Conservation (phyloP, 2,797 vertebrate genomes). For the Rhabdophis nuchalis region DNA sequence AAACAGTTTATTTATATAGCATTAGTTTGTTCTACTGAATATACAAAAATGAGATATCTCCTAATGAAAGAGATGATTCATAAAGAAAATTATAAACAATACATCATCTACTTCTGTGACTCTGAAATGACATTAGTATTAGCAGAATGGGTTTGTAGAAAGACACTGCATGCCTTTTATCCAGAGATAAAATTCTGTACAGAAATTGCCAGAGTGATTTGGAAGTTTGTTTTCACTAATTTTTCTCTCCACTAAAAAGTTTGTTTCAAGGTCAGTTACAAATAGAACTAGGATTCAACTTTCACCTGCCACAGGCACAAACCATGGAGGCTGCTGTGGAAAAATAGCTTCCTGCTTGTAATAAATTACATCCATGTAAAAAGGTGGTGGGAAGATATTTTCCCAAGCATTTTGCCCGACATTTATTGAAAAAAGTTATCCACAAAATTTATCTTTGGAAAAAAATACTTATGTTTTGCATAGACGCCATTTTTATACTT, state of each 20-base stretch:
- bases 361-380: not conserved
- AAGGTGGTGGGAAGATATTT: not conserved
- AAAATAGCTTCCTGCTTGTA: not conserved
- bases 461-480: not conserved
- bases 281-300: slow-evolving; percentile 35
- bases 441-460: not conserved
- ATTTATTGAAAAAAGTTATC: not conserved
- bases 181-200: slow-evolving; percentile 1
- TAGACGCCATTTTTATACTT: not conserved
- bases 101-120: not conserved
- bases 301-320: not conserved
- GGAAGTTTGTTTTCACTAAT: slow-evolving; percentile 8
- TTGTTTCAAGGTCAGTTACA: slow-evolving; percentile 15
- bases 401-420: not conserved
- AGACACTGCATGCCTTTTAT: slow-evolving; percentile 2
- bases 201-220: not conserved
- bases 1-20: not conserved
- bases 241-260: slow-evolving; percentile 36
- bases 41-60: not conserved
- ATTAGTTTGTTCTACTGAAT: not conserved
- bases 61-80: slow-evolving; percentile 3
- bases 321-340: slow-evolving; percentile 25
- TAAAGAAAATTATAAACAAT: not conserved
- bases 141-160: not conserved
- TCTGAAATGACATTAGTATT: not conserved